Base-by-base conservation (phyloP, 2,888 invertebrate species). In the Caenorhabditis sinica region DNA sequence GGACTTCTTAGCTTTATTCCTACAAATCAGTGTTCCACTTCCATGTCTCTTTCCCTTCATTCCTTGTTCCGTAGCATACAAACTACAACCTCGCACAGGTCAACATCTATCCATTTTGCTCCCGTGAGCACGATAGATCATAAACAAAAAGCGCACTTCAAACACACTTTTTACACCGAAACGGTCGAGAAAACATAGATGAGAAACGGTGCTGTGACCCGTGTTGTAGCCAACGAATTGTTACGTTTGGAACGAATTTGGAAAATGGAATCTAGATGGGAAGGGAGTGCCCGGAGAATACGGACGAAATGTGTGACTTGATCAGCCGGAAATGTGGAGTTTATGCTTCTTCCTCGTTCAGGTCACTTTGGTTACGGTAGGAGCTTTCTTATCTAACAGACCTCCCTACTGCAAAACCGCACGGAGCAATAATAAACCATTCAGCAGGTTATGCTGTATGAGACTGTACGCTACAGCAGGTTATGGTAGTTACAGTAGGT, bases 101-200 rank as follows among this genome's bases (percentile, higher is more conserved):
- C 68, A 68, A 33, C 68, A 68, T 53, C 53, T 9, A 28, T 28
- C 28, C n/a, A 28, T 45, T 68, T 53, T 68, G 51, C 51, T 30
- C 51, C 68, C 17, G 36, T 51, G 33, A 53, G 51, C 51, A 68
- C 20, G 51, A 51, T 33, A 68, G 68, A 68, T 68, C 51, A 68
- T 51, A 68, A 68, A 68, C 51, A 51, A 30, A 68, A 68, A 51
- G 20, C 33, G 68, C 72, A 72, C 72, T 72, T 45, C 49, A 72
- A 60, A 72, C 72, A 58, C 72, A 72, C 45, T 72, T 72, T 60
- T 72, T 45, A 28, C 45, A 30, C 72, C 45, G 60, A 45, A 43
- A 72, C 45, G 30, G 43, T 60, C 43, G 58, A 45, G 56, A 66
- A 49, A 49, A 56, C 43, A 45, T 6, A 11, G 15, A 40, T 25